phyloP scores from a whole-genome alignment of 64 coral and sea anemone genomes.

The Platygyra sinensis region DNA sequence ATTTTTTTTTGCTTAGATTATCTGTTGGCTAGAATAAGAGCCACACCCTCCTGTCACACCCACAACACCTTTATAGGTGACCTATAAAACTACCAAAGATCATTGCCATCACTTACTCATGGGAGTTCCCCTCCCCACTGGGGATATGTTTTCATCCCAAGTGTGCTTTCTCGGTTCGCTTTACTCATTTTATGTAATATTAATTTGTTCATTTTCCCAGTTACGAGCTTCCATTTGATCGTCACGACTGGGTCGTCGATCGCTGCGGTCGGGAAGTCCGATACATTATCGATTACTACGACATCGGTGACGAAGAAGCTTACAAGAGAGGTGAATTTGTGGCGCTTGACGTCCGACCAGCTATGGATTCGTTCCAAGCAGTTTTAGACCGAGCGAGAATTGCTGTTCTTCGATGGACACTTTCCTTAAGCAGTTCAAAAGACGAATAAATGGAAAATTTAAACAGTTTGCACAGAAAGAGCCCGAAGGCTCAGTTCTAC shows the following conservation, averaged over 20 bases:
- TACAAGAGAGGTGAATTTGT: slow-evolving; percentile 96
- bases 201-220: slow-evolving; percentile 25
- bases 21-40: too few species aligned
- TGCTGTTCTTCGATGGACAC: slow-evolving; percentile 86
- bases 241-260: slow-evolving; percentile 97
- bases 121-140: too few species aligned
- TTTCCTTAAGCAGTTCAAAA: slow-evolving; percentile 83
- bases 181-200: not conserved
- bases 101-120: too few species aligned
- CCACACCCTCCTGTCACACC: too few species aligned
- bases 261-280: slow-evolving; percentile 88
- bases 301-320: slow-evolving; percentile 93
- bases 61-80: too few species aligned
- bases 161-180: too few species aligned
- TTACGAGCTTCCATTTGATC: slow-evolving; percentile 96
- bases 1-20: too few species aligned
- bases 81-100: too few species aligned
- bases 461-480: not conserved
- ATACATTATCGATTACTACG: slow-evolving; percentile 99
- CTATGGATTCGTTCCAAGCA: slow-evolving; percentile 90
- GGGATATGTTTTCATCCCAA: too few species aligned
- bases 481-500: not conserved
- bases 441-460: slow-evolving; percentile 16
- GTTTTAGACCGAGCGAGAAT: slow-evolving; percentile 86
- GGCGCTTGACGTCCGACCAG: slow-evolving; percentile 89